phyloP scores from a whole-genome alignment of 2,113 vertebrate genomes.

The Ceratotherium simum region DNA sequence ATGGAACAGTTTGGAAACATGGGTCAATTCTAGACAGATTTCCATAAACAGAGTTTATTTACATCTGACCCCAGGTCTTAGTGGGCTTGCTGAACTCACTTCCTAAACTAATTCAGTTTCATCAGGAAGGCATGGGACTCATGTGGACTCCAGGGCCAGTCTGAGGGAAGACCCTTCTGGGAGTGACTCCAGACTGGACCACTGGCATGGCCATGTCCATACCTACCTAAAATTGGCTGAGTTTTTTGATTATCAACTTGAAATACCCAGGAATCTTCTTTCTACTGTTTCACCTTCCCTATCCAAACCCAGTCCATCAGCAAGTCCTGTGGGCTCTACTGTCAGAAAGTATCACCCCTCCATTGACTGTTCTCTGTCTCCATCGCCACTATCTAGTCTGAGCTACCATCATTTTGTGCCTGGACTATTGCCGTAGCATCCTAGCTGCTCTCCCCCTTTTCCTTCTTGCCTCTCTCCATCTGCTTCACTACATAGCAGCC shows the following conservation, averaged over 20 bases:
- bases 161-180: neutral
- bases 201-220: neutral
- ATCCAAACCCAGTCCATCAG: neutral
- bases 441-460: neutral
- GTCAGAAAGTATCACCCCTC: neutral
- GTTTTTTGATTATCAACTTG: neutral
- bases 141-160: neutral
- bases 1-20: neutral
- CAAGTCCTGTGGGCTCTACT: neutral
- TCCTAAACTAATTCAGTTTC: neutral
- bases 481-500: neutral
- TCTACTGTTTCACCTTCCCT: neutral
- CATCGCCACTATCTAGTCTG: neutral
- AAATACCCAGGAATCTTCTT: slow-evolving; percentile 18
- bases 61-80: neutral
- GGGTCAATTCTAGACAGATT: neutral
- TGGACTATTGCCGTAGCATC: neutral
- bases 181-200: neutral
- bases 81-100: neutral
- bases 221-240: neutral
- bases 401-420: neutral
- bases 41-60: slow-evolving; percentile 1
- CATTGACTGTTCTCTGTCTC: neutral
- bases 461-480: neutral
- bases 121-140: neutral